Base-by-base conservation (phyloP, 2,113 vertebrate species). In the Eulacestoma nigropectus region DNA sequence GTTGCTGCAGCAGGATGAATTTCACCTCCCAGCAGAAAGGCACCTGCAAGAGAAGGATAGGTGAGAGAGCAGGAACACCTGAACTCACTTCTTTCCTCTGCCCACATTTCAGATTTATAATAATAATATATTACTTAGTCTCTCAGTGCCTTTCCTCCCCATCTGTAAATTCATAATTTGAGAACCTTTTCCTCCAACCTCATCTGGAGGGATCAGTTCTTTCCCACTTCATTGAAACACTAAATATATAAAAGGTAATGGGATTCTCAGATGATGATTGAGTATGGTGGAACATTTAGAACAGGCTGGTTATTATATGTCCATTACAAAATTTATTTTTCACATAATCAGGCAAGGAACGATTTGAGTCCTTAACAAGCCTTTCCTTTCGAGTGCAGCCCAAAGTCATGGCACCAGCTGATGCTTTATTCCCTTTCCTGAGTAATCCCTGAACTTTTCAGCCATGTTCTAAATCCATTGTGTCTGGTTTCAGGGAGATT, bases 141-240 rank as follows among this genome's bases (percentile, higher is more conserved):
- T 49, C 63, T 53, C 79, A 52, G 4, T 65, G 22, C 39, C 42
- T 84, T 85, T 83, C 63, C 32, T 92, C n/a, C 19, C 37, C 63
- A 63, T 39, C 72, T 92, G 67, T 50, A 86, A 88, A 90, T 73
- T 41, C 53, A 65, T 17, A 8, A 30, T 83, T 42, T 73, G 82
- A 83, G 57, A 95, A 42, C 49, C 29, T 94, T 91, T 73, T 80
- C 50, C 79, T 82, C n/a, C 9, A 0, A 1, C 37, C 33, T 88
- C 88, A 63, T 74, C 86, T 93, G 91, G 76, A 90, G 79, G 64
- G 56, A 86, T 20, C 64, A 44, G 29, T 8, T 64, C 47, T 74
- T 92, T 96, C 50, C 52, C 91, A 89, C 89, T 78, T 92, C 91
- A 87, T 72, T 89, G 76, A 84, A 93, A 75, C 49, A 44, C 50